Evolutionary conservation across 2,113 vertebrate genomes (phyloP).

Genomic region (Okapia johnstoni): DNA sequence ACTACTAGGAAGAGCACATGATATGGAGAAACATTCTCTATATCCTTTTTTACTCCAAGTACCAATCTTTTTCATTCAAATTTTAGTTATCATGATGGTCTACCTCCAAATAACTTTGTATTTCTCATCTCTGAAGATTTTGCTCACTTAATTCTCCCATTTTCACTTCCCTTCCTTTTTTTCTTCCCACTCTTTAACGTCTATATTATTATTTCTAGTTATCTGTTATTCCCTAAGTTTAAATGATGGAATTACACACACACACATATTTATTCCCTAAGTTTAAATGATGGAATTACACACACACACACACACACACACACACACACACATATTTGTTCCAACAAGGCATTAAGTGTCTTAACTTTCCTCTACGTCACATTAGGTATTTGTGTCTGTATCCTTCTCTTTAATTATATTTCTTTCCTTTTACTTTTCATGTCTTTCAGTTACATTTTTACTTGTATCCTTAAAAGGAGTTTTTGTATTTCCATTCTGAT

Average conservation of each 20-base stretch:
- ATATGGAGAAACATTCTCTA: neutral
- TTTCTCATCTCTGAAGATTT: neutral
- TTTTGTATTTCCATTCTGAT: neutral
- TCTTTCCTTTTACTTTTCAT: neutral
- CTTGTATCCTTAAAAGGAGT: neutral
- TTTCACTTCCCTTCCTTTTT: neutral
- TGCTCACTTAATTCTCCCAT: neutral
- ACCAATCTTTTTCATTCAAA: neutral
- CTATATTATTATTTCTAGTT: neutral
- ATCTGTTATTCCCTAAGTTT: neutral
- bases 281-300: neutral
- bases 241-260: neutral
- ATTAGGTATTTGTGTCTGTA: neutral
- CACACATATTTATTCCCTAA: neutral
- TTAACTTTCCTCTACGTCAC: neutral
- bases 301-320: too few species aligned
- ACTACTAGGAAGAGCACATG: neutral
- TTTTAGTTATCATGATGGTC: neutral
- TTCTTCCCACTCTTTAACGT: neutral
- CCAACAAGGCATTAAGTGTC: neutral
- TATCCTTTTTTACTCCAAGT: neutral
- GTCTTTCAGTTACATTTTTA: constrained; percentile 15
- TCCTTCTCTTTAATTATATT: neutral
- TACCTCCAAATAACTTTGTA: neutral
- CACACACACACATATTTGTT: neutral